Conservation (phyloP, 2,888 invertebrate genomes). For the Troides aeacus region DNA sequence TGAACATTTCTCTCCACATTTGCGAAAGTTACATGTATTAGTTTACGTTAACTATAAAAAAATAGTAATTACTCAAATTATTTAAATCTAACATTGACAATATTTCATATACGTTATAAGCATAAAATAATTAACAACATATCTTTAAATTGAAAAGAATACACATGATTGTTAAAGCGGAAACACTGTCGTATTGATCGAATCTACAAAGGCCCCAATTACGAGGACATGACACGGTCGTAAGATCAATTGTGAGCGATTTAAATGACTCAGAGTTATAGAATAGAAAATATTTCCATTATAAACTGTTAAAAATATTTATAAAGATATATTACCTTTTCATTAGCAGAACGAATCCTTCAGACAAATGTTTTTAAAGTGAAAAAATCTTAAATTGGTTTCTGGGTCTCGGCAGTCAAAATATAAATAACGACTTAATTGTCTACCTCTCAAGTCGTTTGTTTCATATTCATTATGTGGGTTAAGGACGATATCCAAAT, state of each 20-base stretch:
- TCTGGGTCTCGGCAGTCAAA: background rate
- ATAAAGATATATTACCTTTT: no score
- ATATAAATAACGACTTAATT: background rate
- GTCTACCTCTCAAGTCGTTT: background rate
- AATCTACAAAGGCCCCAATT: conserved; percentile 70
- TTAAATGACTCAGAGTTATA: conserved; percentile 37
- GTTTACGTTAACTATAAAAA: background rate
- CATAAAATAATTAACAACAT: background rate
- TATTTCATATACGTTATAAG: no score
- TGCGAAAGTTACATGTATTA: background rate
- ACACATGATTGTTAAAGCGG: background rate
- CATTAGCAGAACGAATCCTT: no score
- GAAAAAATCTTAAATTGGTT: background rate
- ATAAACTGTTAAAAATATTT: background rate
- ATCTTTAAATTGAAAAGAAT: conserved; percentile 1
- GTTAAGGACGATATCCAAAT: no score
- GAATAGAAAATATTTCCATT: background rate
- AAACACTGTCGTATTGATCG: conserved; percentile 54
- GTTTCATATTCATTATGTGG: background rate
- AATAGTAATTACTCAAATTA: no score
- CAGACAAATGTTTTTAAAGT: background rate
- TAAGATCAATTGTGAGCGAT: conserved; percentile 59
- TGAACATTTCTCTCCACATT: no score
- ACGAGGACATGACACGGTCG: conserved; percentile 56
- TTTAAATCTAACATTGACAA: no score